Evolutionary conservation across 37 sponge, comb jelly and placozoan species (phyloP).

Genomic region (Chondrosia reniformis): DNA sequence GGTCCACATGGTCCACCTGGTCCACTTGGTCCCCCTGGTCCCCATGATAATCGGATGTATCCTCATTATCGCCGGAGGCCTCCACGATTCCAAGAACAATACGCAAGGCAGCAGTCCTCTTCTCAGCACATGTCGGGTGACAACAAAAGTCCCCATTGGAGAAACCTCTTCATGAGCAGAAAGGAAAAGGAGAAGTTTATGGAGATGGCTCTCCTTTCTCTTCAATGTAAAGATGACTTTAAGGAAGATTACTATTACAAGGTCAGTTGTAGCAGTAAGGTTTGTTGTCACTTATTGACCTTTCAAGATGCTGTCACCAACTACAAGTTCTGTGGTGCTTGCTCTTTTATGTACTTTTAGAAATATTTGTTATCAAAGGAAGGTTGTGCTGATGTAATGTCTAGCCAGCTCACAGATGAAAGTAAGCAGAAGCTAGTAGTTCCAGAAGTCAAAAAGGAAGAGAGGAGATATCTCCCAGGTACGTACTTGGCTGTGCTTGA

Average conservation of each 20-base stretch:
- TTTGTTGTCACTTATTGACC: no score
- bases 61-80: background rate
- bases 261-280: no score
- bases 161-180: slow-evolving; percentile 65
- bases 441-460: slow-evolving; percentile 20
- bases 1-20: background rate
- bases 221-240: slow-evolving; percentile 47
- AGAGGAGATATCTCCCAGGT: no score
- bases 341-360: background rate
- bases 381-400: background rate
- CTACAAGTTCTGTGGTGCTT: no score
- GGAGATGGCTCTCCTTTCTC: slow-evolving; percentile 78
- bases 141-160: background rate
- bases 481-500: no score
- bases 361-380: background rate
- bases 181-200: slow-evolving; percentile 88
- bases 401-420: background rate
- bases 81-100: background rate
- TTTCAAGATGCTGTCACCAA: no score
- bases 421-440: background rate
- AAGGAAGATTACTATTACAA: slow-evolving; percentile 90
- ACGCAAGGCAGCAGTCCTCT: background rate
- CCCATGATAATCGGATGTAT: background rate
- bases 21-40: background rate
- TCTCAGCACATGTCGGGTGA: background rate